phyloP scores from a whole-genome alignment of 2,888 invertebrate genomes.

The Omphaloscelis lunosa region DNA sequence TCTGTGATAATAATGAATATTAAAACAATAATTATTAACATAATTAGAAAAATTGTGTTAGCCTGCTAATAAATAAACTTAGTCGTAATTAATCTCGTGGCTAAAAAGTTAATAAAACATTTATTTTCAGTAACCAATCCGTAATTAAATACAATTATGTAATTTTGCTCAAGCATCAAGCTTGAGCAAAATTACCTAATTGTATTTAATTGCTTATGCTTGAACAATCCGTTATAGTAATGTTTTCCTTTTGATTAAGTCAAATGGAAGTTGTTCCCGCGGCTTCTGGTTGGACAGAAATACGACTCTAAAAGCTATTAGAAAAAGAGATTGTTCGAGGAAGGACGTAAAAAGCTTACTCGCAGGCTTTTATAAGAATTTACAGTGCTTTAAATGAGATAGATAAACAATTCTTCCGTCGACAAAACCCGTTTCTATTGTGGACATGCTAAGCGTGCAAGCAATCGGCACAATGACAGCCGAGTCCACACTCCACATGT shows the following conservation, averaged over 20 bases:
- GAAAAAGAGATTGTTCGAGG: neutral
- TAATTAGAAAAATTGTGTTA: neutral
- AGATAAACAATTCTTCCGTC: too few relatives aligned
- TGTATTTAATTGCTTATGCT: too few relatives aligned
- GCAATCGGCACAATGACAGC: neutral
- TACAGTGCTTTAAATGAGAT: neutral
- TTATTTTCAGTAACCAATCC: neutral
- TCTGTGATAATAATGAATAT: neutral
- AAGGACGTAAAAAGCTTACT: neutral
- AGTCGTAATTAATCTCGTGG: neutral
- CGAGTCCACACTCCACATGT: neutral
- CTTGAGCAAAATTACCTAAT: too few relatives aligned
- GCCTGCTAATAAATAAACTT: neutral
- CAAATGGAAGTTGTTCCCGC: neutral
- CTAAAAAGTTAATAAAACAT: neutral
- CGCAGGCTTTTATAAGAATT: neutral
- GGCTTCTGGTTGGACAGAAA: neutral
- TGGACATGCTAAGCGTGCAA: too few relatives aligned
- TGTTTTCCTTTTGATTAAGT: neutral
- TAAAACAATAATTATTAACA: neutral
- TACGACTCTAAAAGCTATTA: neutral
- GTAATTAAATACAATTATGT: neutral
- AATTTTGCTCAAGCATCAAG: neutral
- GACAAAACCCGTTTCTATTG: too few relatives aligned
- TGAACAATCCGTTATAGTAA: too few relatives aligned